These are phyloP conservation scores for Glossophaga mutica DNA, from an alignment of 2,797 vertebrate species.

Conservation along the genomic window DNA sequence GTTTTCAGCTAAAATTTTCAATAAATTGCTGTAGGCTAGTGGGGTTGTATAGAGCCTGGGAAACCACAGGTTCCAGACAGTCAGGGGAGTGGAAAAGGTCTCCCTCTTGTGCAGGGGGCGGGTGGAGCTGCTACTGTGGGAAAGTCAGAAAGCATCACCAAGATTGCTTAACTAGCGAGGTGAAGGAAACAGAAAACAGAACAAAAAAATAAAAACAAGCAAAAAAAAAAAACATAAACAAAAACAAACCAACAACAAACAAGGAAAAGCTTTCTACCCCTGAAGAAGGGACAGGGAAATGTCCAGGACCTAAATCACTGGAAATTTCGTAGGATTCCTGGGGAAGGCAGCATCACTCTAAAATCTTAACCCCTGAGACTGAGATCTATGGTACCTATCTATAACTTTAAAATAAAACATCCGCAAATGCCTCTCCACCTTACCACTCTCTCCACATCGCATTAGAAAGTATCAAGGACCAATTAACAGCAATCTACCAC, in stretches of 20 bases:
- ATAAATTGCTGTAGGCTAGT: neutral
- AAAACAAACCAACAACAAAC: neutral
- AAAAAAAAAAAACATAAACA: neutral
- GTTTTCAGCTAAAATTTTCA: neutral
- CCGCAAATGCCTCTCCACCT: neutral
- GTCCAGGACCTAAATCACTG: neutral
- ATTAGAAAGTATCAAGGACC: neutral
- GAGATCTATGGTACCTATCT: neutral
- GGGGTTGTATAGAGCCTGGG: neutral
- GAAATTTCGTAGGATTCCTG: neutral
- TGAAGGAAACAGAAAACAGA: neutral
- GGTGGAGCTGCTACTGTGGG: neutral
- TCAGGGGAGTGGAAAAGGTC: neutral
- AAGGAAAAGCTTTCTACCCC: neutral
- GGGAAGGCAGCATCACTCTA: neutral
- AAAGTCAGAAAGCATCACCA: neutral
- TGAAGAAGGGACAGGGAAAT: neutral
- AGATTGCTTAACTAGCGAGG: neutral
- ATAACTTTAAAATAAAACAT: neutral
- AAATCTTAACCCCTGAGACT: neutral
- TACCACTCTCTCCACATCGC: no score
- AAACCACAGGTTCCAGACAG: neutral
- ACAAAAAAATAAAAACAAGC: neutral
- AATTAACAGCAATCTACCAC: neutral
- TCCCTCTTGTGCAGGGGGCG: fast-evolving